Evolutionary conservation across 2,113 vertebrate species (phyloP).

Genomic region (Tyto alba): DNA sequence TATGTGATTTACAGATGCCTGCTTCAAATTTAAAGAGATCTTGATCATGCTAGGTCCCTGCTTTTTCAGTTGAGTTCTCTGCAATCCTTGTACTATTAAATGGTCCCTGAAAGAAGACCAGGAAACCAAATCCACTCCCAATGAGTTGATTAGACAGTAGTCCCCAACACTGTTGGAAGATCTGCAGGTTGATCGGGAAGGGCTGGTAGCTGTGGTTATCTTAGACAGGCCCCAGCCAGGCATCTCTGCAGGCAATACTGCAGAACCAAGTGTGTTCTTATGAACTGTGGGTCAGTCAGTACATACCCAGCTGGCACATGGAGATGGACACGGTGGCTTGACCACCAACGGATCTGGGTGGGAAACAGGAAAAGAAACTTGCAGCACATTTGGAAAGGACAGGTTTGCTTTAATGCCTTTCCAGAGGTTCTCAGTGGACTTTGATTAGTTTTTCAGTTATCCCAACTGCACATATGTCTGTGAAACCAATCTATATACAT

Average conservation of each 20-base stretch:
- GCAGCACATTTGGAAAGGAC: background rate
- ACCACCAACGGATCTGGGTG: background rate
- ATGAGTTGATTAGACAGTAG: background rate
- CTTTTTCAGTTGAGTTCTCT: background rate
- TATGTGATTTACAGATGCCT: background rate
- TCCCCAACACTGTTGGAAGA: background rate
- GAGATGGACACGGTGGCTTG: background rate
- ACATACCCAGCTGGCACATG: fast-evolving
- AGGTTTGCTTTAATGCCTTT: background rate
- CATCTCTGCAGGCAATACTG: background rate
- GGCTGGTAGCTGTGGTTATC: background rate
- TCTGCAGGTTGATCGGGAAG: background rate
- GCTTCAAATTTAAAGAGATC: background rate
- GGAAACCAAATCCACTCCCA: background rate
- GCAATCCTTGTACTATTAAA: background rate
- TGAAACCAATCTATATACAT: background rate
- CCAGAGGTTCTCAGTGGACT: background rate
- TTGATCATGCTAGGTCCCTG: background rate
- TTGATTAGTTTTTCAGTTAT: background rate
- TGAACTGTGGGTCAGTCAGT: background rate
- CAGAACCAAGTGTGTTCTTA: background rate
- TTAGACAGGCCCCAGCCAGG: background rate
- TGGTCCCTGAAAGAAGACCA: background rate
- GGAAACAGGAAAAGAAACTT: background rate
- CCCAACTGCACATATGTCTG: fast-evolving